Evolutionary conservation across 37 sponge, comb jelly and placozoan species (phyloP), one percentile per base, ranked within the genome.

Genomic region (Eunapius fragilis): DNA sequence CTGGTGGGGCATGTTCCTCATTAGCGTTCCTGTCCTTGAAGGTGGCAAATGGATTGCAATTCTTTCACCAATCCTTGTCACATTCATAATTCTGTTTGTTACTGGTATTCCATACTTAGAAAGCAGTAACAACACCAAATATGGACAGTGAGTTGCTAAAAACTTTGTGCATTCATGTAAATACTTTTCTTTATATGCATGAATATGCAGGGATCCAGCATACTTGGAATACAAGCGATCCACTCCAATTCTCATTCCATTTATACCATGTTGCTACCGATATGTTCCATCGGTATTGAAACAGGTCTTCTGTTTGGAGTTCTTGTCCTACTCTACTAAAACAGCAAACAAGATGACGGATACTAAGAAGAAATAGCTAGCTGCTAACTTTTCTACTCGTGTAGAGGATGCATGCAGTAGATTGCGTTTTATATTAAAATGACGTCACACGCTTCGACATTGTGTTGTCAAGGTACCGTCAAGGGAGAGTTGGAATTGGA

Each of bases 31-130:
- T 13, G 58, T 75, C 30, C 68, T 80, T 10, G 67, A 35, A 24
- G 78, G 71, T 0, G 37, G 71, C 2, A 75, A 72, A 24, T 87
- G 80, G 80, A 75, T 75, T 45, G 83, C 88, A 2, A 35, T 92
- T 14, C 36, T 85, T 27, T 79, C 88, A 77, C 92, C 92, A 23
- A 26, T 80, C 30, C 37, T 78, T 26, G 80, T 87, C 37, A 81
- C 88, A 10, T 67, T 34, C 31, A 69, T 79, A 19, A 80, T 92
- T 25, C 17, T 84, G 41, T 87, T 84, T 34, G 72, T 78, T 35
- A 80, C 78, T 72, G 92, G 92, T 27, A 75, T 92, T 3, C 92
- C 92, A 31, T 14, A 68, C 48, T 77, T 87, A 75, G 92, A 92
- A 74, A 27, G 72, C 3, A 82, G 83, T 67, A 31, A 77, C 2